Conservation (phyloP, 2,888 invertebrate species). For the Euclidia mi region DNA sequence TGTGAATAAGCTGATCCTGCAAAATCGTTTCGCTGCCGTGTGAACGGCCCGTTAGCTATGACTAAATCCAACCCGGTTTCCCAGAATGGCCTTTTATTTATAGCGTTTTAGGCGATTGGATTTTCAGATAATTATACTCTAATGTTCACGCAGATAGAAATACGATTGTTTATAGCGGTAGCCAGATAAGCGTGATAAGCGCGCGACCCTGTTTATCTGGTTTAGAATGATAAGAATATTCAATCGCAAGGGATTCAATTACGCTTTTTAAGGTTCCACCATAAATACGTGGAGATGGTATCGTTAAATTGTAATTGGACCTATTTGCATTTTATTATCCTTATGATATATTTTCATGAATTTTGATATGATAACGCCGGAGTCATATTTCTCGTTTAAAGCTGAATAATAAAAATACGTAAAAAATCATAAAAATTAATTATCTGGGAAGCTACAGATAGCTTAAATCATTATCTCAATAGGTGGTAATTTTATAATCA, state of each 20-base stretch:
- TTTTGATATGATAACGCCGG: too few species aligned
- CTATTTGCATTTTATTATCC: not conserved
- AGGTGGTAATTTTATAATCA: too few species aligned
- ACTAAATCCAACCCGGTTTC: conserved; percentile 55
- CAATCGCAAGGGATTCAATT: conserved; percentile 49
- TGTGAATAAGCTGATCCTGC: conserved; percentile 1
- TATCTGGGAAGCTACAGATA: too few species aligned
- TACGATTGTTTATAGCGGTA: conserved; percentile 59
- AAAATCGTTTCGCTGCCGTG: conserved; percentile 6
- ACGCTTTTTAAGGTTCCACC: conserved; percentile 27
- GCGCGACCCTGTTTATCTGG: conserved; percentile 50
- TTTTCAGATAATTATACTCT: conserved; percentile 61
- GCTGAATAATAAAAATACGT: too few species aligned
- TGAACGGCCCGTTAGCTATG: conserved; percentile 33
- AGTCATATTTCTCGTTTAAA: too few species aligned
- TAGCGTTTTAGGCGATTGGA: conserved; percentile 62
- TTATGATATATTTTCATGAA: not conserved
- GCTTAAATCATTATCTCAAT: too few species aligned
- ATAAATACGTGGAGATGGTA: conserved; percentile 39
- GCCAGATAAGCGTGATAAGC: conserved; percentile 51
- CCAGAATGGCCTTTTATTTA: conserved; percentile 65
- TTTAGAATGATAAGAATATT: conserved; percentile 49
- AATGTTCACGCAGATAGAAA: conserved; percentile 57
- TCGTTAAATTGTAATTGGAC: conserved; percentile 19
- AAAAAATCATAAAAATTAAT: too few species aligned